Percentiles rank a stretch among this genome's conserved stretches.
phyloP scores from a whole-genome alignment of 2,888 invertebrate species.

The Silvanus unidentatus region DNA sequence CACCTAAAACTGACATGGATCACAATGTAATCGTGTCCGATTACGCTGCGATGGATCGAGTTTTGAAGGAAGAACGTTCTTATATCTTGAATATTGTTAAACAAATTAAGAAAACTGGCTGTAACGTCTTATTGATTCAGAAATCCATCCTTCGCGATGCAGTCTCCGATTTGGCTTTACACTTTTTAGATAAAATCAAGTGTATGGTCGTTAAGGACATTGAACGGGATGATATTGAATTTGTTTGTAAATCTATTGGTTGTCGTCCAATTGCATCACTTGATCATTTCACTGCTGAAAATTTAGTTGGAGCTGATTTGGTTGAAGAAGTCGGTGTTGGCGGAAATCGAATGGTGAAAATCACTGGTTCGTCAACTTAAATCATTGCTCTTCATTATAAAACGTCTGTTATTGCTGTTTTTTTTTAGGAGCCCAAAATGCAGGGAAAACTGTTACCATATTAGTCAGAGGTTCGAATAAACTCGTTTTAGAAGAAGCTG shows the following conservation, averaged over 20 bases:
- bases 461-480: constrained; percentile 85
- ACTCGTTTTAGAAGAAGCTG: constrained; percentile 74
- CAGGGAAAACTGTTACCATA: constrained; percentile 87
- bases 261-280: constrained; percentile 97
- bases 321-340: constrained; percentile 91
- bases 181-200: constrained; percentile 98
- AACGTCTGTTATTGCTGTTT: constrained; percentile 2
- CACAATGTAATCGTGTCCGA: constrained; percentile 94
- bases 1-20: constrained; percentile 99
- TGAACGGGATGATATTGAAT: constrained; percentile 97
- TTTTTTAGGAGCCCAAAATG: constrained; percentile 58
- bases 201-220: constrained; percentile 97
- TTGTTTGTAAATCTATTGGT: constrained; percentile 89
- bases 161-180: constrained; percentile 91
- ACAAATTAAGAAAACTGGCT: constrained; percentile 97
- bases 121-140: constrained; percentile 84
- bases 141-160: constrained; percentile 86
- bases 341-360: constrained; percentile 82
- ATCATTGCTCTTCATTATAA: constrained; percentile 2
- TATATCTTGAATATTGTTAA: constrained; percentile 98
- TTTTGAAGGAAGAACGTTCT: constrained; percentile 92
- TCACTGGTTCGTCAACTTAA: constrained; percentile 44
- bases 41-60: constrained; percentile 99
- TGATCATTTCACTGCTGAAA: constrained; percentile 93
- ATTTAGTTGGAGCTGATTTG: constrained; percentile 84